These are phyloP conservation scores for Anastrepha ludens DNA, from an alignment of 1,140 invertebrate genomes.

Conservation along the genomic window DNA sequence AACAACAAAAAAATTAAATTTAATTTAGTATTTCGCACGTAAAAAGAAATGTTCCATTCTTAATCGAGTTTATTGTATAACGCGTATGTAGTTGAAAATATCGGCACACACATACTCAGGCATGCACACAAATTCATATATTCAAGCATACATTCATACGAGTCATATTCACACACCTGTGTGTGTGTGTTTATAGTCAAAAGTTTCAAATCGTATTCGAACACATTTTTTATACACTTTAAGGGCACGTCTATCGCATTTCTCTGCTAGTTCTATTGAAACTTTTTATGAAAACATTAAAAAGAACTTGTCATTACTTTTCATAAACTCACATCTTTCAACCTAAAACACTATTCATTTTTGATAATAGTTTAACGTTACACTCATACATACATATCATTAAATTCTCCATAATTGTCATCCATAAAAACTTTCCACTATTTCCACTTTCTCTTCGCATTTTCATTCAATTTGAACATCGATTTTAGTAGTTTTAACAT, in stretches of 20 bases:
- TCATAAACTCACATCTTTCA: not conserved
- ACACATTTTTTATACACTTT: not conserved
- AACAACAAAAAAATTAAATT: constrained; percentile 27
- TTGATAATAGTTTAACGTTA: not conserved
- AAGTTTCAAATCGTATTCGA: not conserved
- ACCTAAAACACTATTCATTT: not conserved
- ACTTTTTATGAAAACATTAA: constrained; percentile 58
- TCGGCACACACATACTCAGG: not conserved
- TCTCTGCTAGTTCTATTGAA: constrained; percentile 58
- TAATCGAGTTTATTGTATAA: not conserved
- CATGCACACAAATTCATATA: not conserved
- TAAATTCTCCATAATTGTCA: not conserved
- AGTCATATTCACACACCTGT: not conserved
- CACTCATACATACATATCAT: not conserved
- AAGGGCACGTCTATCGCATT: constrained; percentile 71
- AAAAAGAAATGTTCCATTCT: constrained; percentile 1
- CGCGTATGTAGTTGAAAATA: constrained; percentile 25
- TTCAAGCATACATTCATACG: not conserved
- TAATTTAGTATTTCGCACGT: not conserved
- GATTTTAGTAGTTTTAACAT: constrained; percentile 3
- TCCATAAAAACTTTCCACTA: not conserved
- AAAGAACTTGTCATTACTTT: constrained; percentile 62
- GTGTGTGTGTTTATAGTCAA: not conserved
- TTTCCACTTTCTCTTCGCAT: not conserved
- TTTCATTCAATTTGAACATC: not conserved